Conservation (phyloP, 2,888 invertebrate genomes). For the Oscheius sp. region DNA sequence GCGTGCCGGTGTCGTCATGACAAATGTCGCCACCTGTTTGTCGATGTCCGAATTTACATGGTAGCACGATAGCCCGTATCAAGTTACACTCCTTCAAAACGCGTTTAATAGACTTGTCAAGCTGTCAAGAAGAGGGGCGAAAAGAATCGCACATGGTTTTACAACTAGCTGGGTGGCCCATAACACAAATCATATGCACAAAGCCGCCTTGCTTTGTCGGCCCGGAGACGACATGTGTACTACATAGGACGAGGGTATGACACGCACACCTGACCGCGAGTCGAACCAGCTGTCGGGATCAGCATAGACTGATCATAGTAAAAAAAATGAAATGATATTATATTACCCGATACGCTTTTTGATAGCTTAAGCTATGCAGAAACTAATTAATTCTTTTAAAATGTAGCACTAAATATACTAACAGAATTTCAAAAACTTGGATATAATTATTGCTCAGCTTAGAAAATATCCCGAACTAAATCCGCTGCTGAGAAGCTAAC, state of each 20-base stretch:
- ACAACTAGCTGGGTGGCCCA: slow-evolving; percentile 5
- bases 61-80: slow-evolving; percentile 18
- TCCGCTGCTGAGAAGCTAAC: background rate
- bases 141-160: background rate
- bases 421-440: too few relatives aligned
- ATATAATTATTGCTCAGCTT: too few relatives aligned
- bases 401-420: too few relatives aligned
- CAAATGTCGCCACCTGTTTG: slow-evolving; percentile 21
- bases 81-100: too few relatives aligned
- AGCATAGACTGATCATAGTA: background rate
- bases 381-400: background rate
- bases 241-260: slow-evolving; percentile 15
- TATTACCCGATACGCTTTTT: too few relatives aligned
- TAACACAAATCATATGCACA: slow-evolving; percentile 22
- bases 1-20: too few relatives aligned
- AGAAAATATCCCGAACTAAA: background rate
- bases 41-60: slow-evolving; percentile 14
- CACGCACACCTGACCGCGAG: slow-evolving; percentile 25
- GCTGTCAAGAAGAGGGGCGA: background rate
- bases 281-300: slow-evolving; percentile 5
- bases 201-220: slow-evolving; percentile 1
- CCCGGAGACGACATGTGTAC: slow-evolving; percentile 20
- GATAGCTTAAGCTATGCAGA: too few relatives aligned
- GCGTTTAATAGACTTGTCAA: background rate
- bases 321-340: background rate